phyloP scores from a whole-genome alignment of 2,113 vertebrate genomes.

The Sander vitreus region DNA sequence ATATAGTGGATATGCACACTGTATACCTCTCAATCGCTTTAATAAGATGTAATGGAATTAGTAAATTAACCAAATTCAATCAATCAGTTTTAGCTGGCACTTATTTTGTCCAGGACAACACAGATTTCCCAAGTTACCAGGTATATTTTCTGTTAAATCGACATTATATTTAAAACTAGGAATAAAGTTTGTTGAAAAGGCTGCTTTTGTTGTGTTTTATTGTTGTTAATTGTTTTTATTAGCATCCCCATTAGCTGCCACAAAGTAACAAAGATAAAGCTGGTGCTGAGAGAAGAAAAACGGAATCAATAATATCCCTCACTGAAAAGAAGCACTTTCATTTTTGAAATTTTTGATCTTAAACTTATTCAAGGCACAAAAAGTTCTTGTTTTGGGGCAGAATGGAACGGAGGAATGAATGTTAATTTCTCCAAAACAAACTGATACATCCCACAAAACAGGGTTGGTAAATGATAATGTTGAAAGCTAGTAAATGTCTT shows the following conservation, averaged over 20 bases:
- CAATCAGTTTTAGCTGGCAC: neutral
- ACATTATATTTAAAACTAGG: neutral
- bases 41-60: neutral
- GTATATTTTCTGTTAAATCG: neutral
- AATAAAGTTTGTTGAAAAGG: neutral
- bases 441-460: neutral
- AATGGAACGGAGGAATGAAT: neutral
- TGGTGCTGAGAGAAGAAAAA: neutral
- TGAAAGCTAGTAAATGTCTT: neutral
- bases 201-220: neutral
- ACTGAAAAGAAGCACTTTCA: neutral
- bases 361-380: neutral
- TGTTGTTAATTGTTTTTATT: conserved; percentile 31
- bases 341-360: conserved; percentile 2
- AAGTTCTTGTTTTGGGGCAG: neutral
- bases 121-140: conserved; percentile 1
- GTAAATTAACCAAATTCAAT: neutral
- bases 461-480: neutral
- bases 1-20: neutral
- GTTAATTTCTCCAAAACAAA: neutral
- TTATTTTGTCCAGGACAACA: neutral
- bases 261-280: conserved; percentile 16
- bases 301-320: conserved; percentile 20
- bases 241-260: conserved; percentile 15
- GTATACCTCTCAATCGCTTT: neutral